Conservation (phyloP, 2,797 vertebrate genomes). For the Poecilia gillii region DNA sequence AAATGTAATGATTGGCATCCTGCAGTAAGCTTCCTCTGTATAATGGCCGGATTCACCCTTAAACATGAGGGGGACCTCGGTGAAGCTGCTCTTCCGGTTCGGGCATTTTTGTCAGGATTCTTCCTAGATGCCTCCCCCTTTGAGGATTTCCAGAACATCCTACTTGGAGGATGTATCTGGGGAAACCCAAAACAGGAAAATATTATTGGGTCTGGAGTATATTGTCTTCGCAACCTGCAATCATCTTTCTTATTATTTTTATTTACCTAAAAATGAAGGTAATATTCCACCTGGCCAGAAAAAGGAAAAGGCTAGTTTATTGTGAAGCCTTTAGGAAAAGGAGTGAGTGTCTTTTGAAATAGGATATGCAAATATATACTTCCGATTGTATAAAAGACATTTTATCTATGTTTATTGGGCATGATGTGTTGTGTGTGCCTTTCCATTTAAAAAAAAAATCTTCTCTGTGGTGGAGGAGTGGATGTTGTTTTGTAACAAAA, state of each 20-base stretch:
- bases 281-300: neutral
- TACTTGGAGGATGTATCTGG: neutral
- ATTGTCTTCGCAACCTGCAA: neutral
- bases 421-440: neutral
- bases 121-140: neutral
- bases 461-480: neutral
- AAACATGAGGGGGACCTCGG: neutral
- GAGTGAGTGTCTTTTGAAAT: neutral
- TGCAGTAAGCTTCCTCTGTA: neutral
- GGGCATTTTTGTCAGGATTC: neutral
- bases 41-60: neutral
- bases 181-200: neutral
- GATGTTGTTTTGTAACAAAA: neutral
- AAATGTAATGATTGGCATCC: neutral
- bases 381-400: neutral
- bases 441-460: neutral
- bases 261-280: neutral
- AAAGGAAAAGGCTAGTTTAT: neutral
- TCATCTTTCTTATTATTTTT: neutral
- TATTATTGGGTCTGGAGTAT: neutral
- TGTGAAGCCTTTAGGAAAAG: neutral
- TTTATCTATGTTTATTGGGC: neutral
- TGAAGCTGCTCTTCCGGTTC: neutral
- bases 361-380: neutral
- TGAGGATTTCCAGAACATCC: neutral